Percentiles rank a stretch among this genome's conserved stretches.
Conservation (phyloP, 2,888 invertebrate species). For the Aphidoletes aphidimyza region DNA sequence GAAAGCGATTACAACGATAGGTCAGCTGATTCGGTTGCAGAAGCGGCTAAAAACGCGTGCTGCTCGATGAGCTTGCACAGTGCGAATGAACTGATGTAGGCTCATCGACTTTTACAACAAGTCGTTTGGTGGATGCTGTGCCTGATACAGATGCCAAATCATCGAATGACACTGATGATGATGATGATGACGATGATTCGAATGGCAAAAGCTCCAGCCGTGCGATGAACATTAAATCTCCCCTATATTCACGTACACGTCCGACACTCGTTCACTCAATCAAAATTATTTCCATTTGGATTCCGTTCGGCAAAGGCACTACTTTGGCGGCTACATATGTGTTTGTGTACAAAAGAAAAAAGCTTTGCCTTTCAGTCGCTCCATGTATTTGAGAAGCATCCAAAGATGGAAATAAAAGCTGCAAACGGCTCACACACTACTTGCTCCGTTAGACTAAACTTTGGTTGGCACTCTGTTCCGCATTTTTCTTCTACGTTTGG, state of each 20-base stretch:
- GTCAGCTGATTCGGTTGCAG: neutral
- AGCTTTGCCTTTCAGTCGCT: neutral
- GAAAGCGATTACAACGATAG: too few relatives aligned
- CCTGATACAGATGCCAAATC: neutral
- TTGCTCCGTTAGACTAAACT: neutral
- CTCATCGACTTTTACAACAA: neutral
- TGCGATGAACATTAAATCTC: neutral
- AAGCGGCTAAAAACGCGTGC: neutral
- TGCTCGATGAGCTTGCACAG: neutral
- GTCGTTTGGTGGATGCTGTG: neutral
- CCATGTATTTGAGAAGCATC: neutral
- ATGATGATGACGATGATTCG: neutral
- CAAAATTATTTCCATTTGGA: constrained; percentile 26
- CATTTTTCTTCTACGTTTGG: too few relatives aligned
- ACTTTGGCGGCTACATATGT: too few relatives aligned
- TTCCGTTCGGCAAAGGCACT: neutral
- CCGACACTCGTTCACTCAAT: constrained; percentile 20
- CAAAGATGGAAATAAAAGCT: too few relatives aligned
- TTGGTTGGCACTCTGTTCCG: neutral
- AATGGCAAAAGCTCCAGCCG: neutral
- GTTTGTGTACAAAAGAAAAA: neutral
- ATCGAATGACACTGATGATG: neutral
- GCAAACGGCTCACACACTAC: neutral
- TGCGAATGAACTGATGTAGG: constrained; percentile 35
- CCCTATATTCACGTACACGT: constrained; percentile 33